Evolutionary conservation across 1,140 invertebrate genomes (phyloP), one percentile per base, ranked within the genome.

Genomic region (Drosophila varians): DNA sequence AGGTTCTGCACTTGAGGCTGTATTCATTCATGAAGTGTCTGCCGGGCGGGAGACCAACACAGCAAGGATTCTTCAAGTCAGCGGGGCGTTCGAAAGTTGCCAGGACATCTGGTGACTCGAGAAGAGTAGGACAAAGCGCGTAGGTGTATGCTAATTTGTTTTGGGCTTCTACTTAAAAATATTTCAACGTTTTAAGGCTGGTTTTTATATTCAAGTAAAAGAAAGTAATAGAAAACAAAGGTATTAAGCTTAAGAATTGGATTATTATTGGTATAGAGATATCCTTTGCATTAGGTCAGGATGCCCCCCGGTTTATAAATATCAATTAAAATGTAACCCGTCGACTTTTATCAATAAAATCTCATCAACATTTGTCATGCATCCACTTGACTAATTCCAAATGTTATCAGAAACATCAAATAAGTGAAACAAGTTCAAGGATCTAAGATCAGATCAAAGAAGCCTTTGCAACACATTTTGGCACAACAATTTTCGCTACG

Each of bases 21-120:
- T 40, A 77, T 89, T 89, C 84, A 89, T 89, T 89, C 83, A 89
- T 89, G 55, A 88, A 89, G 65, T 74, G 78, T 65, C 58, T 57
- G 49, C 60, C 43, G 36, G 48, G 55, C 58, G 49, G 54, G 60
- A 62, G 45, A 57, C 55, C 71, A 18, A 16, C 48, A 36, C 48
- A 58, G 65, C 28, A 26, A 62, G 58, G 12, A 16, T 19, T 66
- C 14, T 25, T 0, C 0, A 16, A 49, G 42, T 34, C 66, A 72
- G 66, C 77, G 48, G 77, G 77, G 40, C n/a, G 52, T 18, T 46
- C 23, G 12, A 61, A 52, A 21, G 48, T 48, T 66, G 21, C 25
- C 38, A 48, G 46, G 40, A 80, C 77, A 80, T 72, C 71, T 80
- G 77, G 34, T 23, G 23, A 21, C 9, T 42, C 8, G 2, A 36